phyloP scores from a whole-genome alignment of 2,888 invertebrate species.

The Xestia c-nigrum region DNA sequence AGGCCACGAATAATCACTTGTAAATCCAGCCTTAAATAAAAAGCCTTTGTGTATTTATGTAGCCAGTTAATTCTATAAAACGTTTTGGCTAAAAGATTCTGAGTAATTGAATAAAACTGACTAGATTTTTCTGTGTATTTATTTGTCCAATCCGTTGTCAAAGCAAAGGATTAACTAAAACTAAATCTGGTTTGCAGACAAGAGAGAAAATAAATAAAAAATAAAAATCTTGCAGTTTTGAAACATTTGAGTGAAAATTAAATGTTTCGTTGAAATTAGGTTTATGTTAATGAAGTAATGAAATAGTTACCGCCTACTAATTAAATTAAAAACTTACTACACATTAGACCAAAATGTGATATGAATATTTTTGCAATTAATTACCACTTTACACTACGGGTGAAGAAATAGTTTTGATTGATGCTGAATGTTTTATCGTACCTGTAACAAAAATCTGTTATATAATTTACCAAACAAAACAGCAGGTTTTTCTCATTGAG shows the following conservation, averaged over 20 bases:
- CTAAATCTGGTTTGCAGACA: constrained; percentile 31
- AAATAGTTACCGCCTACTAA: background rate
- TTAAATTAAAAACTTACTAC: constrained; percentile 1
- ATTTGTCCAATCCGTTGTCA: constrained; percentile 30
- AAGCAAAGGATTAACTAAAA: constrained; percentile 40
- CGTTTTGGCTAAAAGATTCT: constrained; percentile 21
- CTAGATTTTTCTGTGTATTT: constrained; percentile 17
- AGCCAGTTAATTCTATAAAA: constrained; percentile 14
- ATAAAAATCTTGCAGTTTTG: background rate
- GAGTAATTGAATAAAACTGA: constrained; percentile 19
- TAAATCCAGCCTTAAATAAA: constrained; percentile 4
- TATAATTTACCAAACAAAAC: background rate
- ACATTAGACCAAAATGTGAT: constrained; percentile 8
- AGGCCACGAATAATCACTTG: background rate
- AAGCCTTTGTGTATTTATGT: constrained; percentile 1
- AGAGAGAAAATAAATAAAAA: constrained; percentile 19
- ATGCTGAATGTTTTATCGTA: background rate
- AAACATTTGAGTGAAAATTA: background rate
- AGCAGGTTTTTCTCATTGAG: too few species aligned
- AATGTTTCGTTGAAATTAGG: background rate
- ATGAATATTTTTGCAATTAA: constrained; percentile 4
- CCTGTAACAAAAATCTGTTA: background rate
- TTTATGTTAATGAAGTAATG: background rate
- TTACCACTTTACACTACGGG: background rate
- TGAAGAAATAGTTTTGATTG: background rate